These are phyloP conservation scores for Rhincodon typus DNA, from an alignment of 2,797 vertebrate genomes.

Conservation along the genomic window DNA sequence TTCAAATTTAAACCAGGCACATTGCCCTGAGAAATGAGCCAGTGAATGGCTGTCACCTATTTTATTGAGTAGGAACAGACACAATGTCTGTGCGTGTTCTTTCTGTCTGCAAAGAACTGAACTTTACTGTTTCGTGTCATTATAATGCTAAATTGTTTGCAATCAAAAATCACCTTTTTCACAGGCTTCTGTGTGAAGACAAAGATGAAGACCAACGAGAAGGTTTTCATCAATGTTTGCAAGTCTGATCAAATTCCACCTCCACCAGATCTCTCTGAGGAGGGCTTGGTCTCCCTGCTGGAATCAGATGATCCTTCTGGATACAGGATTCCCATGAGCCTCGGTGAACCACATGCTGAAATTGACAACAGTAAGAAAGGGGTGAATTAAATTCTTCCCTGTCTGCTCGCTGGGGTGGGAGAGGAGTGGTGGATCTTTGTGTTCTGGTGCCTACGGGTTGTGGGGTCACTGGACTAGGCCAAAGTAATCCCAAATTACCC, in stretches of 20 bases:
- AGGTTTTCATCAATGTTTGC: slow-evolving; percentile 81
- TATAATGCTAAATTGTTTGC: background rate
- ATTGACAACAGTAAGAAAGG: slow-evolving; percentile 67
- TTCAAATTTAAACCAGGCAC: too few relatives aligned
- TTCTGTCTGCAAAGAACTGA: too few relatives aligned
- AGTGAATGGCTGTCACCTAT: too few relatives aligned
- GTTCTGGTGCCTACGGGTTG: too few relatives aligned
- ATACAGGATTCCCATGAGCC: slow-evolving; percentile 82
- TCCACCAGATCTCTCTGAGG: slow-evolving; percentile 67
- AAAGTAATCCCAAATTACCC: too few relatives aligned
- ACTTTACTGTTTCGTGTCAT: background rate
- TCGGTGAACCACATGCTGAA: slow-evolving; percentile 78
- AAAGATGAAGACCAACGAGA: slow-evolving; percentile 53
- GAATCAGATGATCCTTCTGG: slow-evolving; percentile 74
- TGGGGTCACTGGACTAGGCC: too few relatives aligned
- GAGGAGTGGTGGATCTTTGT: background rate
- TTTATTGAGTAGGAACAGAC: too few relatives aligned
- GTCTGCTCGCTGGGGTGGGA: background rate
- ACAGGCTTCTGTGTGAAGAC: slow-evolving; percentile 83
- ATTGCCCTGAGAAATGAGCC: too few relatives aligned
- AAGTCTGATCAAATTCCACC: slow-evolving; percentile 69
- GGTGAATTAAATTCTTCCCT: background rate
- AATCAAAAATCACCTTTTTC: background rate
- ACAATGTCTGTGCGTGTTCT: too few relatives aligned
- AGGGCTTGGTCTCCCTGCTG: slow-evolving; percentile 71